Base-by-base conservation (phyloP, 2,888 invertebrate genomes). In the Eucera pruinosa region DNA sequence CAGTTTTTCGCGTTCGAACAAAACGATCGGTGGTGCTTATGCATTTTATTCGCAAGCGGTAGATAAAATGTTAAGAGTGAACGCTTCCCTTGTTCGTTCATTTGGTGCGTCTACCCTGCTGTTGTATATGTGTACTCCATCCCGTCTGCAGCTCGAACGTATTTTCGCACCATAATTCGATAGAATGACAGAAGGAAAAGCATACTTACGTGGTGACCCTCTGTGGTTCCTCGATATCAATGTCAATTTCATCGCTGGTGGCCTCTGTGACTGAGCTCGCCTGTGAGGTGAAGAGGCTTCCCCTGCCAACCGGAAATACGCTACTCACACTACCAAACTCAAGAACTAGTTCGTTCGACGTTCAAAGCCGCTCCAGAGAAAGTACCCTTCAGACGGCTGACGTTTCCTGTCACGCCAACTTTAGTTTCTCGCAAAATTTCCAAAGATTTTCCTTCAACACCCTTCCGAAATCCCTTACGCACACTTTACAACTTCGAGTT, bases 191-290 rank as follows among this genome's bases (percentile, higher is more conserved):
- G 39, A 54, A 45, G 43, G n/a, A 47, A 57, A 57, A 25, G n/a
- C 9, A 27, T 83, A 93, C 94, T 94, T 92, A 95, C 95, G 93
- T 94, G 73, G 95, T 95, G 71, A 95, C 94, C 87, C 95, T 92
- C 67, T 95, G 95, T 71, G 95, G 94, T 90, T 95, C 95, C 73
- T 93, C 93, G 76, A 93, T 93, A 89, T 94, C 93, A 75, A 94
- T 92, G 89, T 95, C 95, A 82, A 95, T 95, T 88, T 95, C 95
- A 87, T 95, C 95, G 85, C 95, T 95, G 50, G 95, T 94, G 52
- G 95, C 95, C 91, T 95, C 95, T 20, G 95, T 95, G 55, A 95
- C 95, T 52, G 95, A 95, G 91, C 95, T 95, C 43, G 94, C 95
- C 92, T 95, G 95, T 71, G 91, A 91, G 67, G 91, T 91, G 85